Evolutionary conservation across 64 coral and sea anemone genomes (phyloP), one percentile per base, ranked within the genome.

Genomic region (Montipora foliosa): DNA sequence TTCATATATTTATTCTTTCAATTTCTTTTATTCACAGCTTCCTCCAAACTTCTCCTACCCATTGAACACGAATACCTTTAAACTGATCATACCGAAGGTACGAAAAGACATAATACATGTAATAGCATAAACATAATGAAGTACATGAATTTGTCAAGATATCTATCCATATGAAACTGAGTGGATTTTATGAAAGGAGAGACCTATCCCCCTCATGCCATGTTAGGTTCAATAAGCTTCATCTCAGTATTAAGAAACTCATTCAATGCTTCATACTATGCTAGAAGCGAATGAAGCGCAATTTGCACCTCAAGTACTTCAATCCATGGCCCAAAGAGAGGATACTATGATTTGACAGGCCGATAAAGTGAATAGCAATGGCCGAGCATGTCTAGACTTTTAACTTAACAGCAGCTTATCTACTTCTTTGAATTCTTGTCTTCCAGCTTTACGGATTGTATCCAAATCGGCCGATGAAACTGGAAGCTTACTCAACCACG

Each of bases 401-500:
- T 67, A 67, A 15, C 62, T 67, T 13, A n/a, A 67, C 11, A 25
- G 68, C 5, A 71, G 11, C 17, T 5, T 71, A 20, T 55, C 47
- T 20, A 16, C 50, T n/a, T 81, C 47, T 69, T 2, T 12, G 0
- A 15, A 44, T 47, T 44, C 17, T 79, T 59, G 10, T 73, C 70
- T 15, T 8, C 44, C 44, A 98, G 97, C 77, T 98, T 66, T 98
- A 98, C 44, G 44, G 49, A 10, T 91, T 94, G 88, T 98, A 98
- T 19, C 97, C 97, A 5, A 91, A 95, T 70, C 59, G 88, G 5
- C 94, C 94, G 2, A 88, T 98, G 76, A 76, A 91, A 75, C 84
- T 98, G 29, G 78, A 78, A 68, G 78, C 91, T 5, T 91, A 79
- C 12, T 90, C 91, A 7, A 98, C 94, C 25, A 20, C 94, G 45